Evolutionary conservation across 2,113 vertebrate species (phyloP).

Genomic region (Bubo bubo): DNA sequence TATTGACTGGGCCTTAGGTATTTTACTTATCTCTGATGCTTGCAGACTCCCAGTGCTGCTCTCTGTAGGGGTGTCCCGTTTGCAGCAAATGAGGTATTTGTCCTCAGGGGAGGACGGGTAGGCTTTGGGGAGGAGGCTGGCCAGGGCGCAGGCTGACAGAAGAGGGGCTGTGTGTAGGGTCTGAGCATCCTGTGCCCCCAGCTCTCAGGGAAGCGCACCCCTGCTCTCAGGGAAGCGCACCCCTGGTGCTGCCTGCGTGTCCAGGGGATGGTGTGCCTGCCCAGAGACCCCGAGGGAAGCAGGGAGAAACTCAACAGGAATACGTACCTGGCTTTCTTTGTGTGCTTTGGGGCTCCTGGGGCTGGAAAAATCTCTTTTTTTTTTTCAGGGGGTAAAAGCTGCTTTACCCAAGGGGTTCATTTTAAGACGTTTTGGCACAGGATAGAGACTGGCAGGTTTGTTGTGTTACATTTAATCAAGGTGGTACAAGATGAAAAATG

Average conservation of each 20-base stretch:
- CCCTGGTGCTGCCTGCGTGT: fast-evolving
- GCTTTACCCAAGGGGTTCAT: neutral
- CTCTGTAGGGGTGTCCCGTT: fast-evolving
- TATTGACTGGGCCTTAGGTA: neutral
- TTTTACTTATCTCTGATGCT: neutral
- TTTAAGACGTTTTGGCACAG: neutral
- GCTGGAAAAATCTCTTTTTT: neutral
- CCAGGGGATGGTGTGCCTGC: no score
- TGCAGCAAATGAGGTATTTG: neutral
- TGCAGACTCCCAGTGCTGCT: neutral
- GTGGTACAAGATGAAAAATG: fast-evolving
- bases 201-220: fast-evolving
- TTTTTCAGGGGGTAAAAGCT: neutral
- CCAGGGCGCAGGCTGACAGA: fast-evolving
- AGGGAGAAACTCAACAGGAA: fast-evolving
- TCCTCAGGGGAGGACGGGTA: no score
- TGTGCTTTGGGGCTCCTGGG: neutral
- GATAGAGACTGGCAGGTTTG: neutral
- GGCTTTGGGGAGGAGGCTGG: no score
- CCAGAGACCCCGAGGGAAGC: fast-evolving
- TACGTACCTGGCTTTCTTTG: fast-evolving
- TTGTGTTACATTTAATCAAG: neutral
- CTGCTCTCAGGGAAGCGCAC: fast-evolving
- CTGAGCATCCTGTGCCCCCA: fast-evolving
- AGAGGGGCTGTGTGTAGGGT: neutral